phyloP scores from a whole-genome alignment of 2,888 invertebrate genomes.

The Euplexia lucipara region DNA sequence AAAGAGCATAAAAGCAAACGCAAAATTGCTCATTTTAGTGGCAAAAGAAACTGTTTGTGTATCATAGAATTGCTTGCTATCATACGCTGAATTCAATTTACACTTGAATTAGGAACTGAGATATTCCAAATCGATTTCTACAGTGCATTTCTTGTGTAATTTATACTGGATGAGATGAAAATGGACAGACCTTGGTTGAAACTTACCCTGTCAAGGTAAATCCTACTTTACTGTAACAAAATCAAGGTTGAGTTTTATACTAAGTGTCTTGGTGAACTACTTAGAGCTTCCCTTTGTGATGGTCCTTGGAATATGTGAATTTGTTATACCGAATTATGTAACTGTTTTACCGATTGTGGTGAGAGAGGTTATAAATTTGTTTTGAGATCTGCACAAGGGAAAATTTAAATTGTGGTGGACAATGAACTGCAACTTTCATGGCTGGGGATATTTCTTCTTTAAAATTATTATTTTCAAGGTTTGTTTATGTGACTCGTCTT shows the following conservation, averaged over 20 bases:
- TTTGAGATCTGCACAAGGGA: conserved; percentile 14
- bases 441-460: not conserved
- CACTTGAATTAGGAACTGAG: conserved; percentile 30
- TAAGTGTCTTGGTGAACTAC: conserved; percentile 3
- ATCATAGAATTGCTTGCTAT: not conserved
- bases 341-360: conserved; percentile 21
- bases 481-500: no score
- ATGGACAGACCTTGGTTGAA: conserved; percentile 37
- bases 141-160: conserved; percentile 57
- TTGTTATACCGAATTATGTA: conserved; percentile 56
- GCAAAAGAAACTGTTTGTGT: not conserved
- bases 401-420: conserved; percentile 24
- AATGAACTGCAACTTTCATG: not conserved
- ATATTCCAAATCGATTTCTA: conserved; percentile 47
- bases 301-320: conserved; percentile 56
- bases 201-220: conserved; percentile 26
- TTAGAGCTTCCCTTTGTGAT: conserved; percentile 46
- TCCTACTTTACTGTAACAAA: conserved; percentile 5
- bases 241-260: conserved; percentile 36
- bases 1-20: not conserved
- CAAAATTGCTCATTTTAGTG: not conserved
- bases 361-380: conserved; percentile 21
- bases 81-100: conserved; percentile 44
- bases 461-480: not conserved
- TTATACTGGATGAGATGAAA: conserved; percentile 34